These are phyloP conservation scores for Helleia helle DNA, from an alignment of 2,888 invertebrate genomes.

Conservation along the genomic window DNA sequence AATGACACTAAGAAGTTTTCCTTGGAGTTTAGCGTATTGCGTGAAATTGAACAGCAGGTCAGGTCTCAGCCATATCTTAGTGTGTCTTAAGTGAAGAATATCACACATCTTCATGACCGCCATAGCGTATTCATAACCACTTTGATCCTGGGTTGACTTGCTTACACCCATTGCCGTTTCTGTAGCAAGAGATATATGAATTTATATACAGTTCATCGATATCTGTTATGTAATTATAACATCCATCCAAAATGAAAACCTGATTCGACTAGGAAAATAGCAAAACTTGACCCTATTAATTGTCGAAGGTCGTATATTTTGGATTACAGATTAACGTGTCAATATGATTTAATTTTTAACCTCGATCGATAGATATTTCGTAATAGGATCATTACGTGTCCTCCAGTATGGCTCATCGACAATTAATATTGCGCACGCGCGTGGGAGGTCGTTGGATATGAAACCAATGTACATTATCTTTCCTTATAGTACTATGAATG, in stretches of 20 bases:
- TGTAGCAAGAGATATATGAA: conserved; percentile 37
- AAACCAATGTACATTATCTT: conserved; percentile 26
- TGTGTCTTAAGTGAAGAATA: conserved; percentile 86
- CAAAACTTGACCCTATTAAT: too few relatives aligned
- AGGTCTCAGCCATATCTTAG: conserved; percentile 84
- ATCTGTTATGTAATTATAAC: too few relatives aligned
- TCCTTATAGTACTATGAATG: conserved; percentile 19
- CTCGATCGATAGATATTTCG: neutral
- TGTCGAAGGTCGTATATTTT: too few relatives aligned
- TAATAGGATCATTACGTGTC: neutral
- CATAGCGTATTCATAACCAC: conserved; percentile 89
- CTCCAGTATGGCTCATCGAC: conserved; percentile 36
- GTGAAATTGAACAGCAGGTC: conserved; percentile 85
- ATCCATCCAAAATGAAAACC: too few relatives aligned
- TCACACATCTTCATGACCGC: conserved; percentile 94
- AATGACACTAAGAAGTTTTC: conserved; percentile 82
- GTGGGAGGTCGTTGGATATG: conserved; percentile 56
- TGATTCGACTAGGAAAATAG: too few relatives aligned
- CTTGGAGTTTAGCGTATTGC: conserved; percentile 82
- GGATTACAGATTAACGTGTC: neutral
- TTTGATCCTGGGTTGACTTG: conserved; percentile 85
- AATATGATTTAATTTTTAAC: neutral
- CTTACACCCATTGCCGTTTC: conserved; percentile 94
- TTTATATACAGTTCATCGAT: too few relatives aligned
- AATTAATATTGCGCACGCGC: conserved; percentile 48